These are phyloP conservation scores for Zaprionus kolodkinae DNA, from an alignment of 1,140 invertebrate species.

Conservation along the genomic window DNA sequence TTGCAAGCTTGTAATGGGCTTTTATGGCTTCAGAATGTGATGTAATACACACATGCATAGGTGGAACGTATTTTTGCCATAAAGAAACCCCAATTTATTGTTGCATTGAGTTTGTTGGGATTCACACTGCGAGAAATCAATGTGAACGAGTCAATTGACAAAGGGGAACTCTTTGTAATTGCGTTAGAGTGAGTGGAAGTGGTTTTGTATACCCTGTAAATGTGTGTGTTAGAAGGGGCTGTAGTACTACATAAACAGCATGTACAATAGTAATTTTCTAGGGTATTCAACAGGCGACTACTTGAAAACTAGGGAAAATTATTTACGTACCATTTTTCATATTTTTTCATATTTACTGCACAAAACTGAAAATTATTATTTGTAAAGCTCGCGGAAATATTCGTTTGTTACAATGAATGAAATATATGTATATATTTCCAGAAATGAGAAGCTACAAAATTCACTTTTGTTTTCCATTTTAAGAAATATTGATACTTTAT, in stretches of 20 bases:
- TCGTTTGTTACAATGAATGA: too few species aligned
- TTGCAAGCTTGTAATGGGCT: constrained; percentile 9
- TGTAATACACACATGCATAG: constrained; percentile 13
- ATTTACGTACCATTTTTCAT: too few species aligned
- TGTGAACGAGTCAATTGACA: background rate
- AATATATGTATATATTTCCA: too few species aligned
- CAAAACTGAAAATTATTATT: too few species aligned
- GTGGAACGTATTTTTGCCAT: background rate
- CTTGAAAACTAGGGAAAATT: too few species aligned
- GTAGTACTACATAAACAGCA: background rate
- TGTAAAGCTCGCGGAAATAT: too few species aligned
- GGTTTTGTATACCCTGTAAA: background rate
- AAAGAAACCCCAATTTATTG: constrained; percentile 4
- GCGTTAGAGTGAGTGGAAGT: background rate
- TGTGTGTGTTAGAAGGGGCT: background rate
- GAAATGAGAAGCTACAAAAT: too few species aligned
- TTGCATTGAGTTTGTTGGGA: background rate
- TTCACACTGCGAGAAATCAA: background rate
- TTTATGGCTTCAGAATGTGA: constrained; percentile 28
- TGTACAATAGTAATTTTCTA: too few species aligned
- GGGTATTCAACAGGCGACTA: too few species aligned
- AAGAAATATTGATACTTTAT: too few species aligned
- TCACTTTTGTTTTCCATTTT: too few species aligned
- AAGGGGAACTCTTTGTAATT: background rate
- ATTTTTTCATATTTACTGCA: too few species aligned